Base-by-base conservation (phyloP, 2,797 vertebrate species). In the Amblyopsis hoosieri region DNA sequence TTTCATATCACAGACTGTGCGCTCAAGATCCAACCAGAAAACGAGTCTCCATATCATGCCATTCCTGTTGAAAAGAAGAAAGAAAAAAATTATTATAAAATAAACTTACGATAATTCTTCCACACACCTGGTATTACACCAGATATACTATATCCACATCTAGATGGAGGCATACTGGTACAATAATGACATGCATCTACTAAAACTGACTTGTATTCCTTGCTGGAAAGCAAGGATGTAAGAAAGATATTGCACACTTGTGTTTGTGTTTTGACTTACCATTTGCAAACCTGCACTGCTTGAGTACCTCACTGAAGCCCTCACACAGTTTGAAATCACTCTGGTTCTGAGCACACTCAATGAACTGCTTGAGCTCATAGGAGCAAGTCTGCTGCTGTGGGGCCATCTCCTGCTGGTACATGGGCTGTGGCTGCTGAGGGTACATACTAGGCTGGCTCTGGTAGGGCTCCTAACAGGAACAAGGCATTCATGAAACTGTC, bases 301-400 rank as follows among this genome's bases (percentile, higher is more conserved):
- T 97, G 64, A 98, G 94, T 12, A 97, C 97, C 54, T 99, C 96
- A 0, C 91, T 94, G 90, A 99, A 98, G 60, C 96, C 96, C 80
- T 98, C 97, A 0, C 97, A 98, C 31, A 98, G 93, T 60, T 95
- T 96, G 37, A 94, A 78, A 85, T 99, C 97, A 0, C 91, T 88
- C 90, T 99, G 97, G 75, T 90, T 96, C 89, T 96, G 95, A 1
- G 97, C 97, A 54, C 96, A 98, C 57, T 98, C 97, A 1, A 99
- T 79, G 67, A 99, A 98, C 57, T 99, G 95, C 61, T 93, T 96
- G 13, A 99, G 90, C 73, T 99, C 97, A 0, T 95, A 96, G 42
- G 90, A 90, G 80, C 96, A 98, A 31, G 92, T 87, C 62, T 85
- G 88, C 68, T 90, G 90, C 78, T 91, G 92, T 66, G 90, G 90